Percentiles rank a stretch among this genome's conserved stretches.
Conservation (phyloP, 2,113 vertebrate species). For the Ascaphus truei region DNA sequence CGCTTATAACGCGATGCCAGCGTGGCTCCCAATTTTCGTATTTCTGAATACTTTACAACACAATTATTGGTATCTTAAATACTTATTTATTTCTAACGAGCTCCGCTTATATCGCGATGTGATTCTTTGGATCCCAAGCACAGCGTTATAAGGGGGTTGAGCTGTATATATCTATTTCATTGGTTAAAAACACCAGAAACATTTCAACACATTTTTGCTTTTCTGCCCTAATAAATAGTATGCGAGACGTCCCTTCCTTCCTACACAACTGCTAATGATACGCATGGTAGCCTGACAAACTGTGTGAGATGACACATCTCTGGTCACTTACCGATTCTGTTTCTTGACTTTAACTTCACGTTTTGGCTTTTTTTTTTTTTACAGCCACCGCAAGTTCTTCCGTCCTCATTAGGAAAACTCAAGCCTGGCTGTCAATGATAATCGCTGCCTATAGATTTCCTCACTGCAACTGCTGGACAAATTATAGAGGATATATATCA, state of each 20-base stretch:
- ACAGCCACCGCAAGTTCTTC: not conserved
- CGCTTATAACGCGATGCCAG: too few species aligned
- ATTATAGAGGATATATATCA: not conserved
- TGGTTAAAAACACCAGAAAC: not conserved
- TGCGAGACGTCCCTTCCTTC: not conserved
- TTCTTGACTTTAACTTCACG: conserved; percentile 4
- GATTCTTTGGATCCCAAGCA: too few species aligned
- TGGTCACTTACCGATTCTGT: conserved; percentile 14
- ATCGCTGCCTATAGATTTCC: not conserved
- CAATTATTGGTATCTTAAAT: too few species aligned
- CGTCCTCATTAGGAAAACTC: not conserved
- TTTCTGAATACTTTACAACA: too few species aligned
- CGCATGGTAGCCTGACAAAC: not conserved
- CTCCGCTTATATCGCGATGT: too few species aligned
- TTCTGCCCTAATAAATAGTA: not conserved
- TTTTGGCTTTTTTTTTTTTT: not conserved
- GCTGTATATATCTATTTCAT: too few species aligned
- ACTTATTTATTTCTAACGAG: too few species aligned
- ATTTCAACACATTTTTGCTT: not conserved
- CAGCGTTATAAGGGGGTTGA: too few species aligned
- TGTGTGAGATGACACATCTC: not conserved
- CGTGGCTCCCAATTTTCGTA: too few species aligned
- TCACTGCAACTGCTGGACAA: not conserved
- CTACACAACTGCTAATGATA: conserved; percentile 3
- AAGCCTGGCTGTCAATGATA: not conserved